Percentiles rank a stretch among this genome's conserved stretches.
phyloP scores from a whole-genome alignment of 2,797 vertebrate species.

The Acanthis flammea region DNA sequence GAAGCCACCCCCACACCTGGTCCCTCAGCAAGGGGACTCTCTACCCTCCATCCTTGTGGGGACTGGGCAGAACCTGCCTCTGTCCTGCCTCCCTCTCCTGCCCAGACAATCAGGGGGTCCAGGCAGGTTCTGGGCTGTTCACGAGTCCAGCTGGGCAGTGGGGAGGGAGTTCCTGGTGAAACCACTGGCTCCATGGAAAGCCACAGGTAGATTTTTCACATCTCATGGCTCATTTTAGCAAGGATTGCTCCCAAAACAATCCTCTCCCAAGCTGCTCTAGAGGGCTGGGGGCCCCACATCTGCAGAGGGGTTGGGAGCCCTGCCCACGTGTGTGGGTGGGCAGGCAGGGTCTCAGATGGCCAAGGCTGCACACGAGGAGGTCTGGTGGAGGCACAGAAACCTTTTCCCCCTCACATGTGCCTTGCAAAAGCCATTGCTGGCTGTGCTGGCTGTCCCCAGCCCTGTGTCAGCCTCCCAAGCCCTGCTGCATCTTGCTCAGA shows the following conservation, averaged over 20 bases:
- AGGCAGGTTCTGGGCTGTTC: accelerated
- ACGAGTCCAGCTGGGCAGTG: neutral
- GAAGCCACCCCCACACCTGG: neutral
- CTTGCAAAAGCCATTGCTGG: neutral
- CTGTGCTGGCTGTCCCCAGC: slow-evolving; percentile 10
- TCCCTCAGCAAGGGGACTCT: neutral
- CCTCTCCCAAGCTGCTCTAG: neutral
- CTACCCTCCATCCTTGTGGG: neutral
- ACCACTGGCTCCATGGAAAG: neutral
- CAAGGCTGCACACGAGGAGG: neutral
- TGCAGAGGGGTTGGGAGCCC: neutral
- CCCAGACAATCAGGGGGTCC: too few relatives aligned
- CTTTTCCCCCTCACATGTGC: neutral
- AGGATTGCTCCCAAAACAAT: neutral
- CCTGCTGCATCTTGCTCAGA: slow-evolving; percentile 7
- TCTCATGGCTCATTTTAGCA: neutral
- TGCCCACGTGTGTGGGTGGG: accelerated
- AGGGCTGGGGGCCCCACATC: neutral
- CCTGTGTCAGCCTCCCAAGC: neutral
- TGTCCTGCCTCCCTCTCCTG: neutral
- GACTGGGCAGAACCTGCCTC: accelerated
- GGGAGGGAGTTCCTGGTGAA: neutral
- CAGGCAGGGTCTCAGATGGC: accelerated
- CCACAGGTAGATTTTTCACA: neutral
- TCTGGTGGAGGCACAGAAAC: neutral